Evolutionary conservation across 2,113 vertebrate genomes (phyloP).

Genomic region (Spilogale gracilis): DNA sequence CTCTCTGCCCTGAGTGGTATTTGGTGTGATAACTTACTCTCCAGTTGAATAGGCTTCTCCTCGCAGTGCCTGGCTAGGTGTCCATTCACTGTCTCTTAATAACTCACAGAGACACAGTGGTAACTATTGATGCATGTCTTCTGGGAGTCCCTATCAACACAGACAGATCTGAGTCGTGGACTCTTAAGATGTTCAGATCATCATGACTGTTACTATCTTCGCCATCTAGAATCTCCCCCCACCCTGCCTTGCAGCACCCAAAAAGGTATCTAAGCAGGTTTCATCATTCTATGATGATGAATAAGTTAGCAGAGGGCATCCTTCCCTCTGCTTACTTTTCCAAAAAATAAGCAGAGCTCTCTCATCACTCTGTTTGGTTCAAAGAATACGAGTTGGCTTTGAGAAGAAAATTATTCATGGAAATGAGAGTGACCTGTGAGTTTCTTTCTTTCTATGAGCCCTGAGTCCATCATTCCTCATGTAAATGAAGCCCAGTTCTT

Average conservation of each 20-base stretch:
- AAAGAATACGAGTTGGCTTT: background rate
- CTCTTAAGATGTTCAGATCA: background rate
- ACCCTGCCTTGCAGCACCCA: background rate
- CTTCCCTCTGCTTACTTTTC: background rate
- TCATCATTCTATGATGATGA: background rate
- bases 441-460: background rate
- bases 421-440: background rate
- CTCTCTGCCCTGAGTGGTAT: background rate
- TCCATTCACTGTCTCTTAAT: background rate
- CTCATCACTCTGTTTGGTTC: background rate
- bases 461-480: background rate
- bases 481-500: background rate
- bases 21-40: background rate
- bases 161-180: background rate
- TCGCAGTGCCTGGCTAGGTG: background rate
- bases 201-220: background rate
- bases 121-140: background rate
- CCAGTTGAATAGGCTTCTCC: background rate
- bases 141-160: background rate
- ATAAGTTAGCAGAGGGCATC: too few species aligned
- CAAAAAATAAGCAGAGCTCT: constrained; percentile 1
- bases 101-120: background rate
- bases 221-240: background rate
- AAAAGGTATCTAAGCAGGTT: background rate
- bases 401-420: background rate